A percentile compares a stretch with the other conserved stretches of the same genome.
These are phyloP conservation scores for Tipula helvola DNA, from an alignment of 2,888 invertebrate species.

Conservation along the genomic window DNA sequence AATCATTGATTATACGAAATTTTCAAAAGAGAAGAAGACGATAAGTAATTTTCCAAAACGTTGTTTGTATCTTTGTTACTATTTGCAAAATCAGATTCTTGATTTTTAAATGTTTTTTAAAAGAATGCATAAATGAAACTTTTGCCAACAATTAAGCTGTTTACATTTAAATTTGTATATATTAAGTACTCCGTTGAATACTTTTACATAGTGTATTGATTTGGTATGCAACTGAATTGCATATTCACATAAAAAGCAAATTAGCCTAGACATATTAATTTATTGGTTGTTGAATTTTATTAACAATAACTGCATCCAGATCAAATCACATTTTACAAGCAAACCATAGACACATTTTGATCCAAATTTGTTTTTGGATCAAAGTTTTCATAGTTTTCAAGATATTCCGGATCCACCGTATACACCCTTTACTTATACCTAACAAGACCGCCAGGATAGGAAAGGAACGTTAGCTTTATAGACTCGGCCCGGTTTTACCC, in stretches of 20 bases:
- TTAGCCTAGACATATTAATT: no score
- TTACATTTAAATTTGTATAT: not conserved
- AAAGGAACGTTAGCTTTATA: no score
- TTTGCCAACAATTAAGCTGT: not conserved
- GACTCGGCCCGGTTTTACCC: no score
- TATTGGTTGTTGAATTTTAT: not conserved
- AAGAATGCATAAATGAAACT: not conserved
- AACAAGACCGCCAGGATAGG: no score
- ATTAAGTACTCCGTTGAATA: not conserved
- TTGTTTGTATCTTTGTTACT: not conserved
- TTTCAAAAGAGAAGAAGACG: not conserved
- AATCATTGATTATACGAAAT: not conserved
- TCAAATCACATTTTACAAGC: no score
- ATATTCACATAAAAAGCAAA: no score
- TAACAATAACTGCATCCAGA: not conserved
- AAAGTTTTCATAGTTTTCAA: no score
- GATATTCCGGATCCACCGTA: no score
- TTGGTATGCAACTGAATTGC: not conserved
- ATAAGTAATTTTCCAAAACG: not conserved
- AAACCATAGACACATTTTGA: no score
- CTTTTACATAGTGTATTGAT: not conserved
- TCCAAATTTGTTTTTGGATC: no score
- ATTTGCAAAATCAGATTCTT: not conserved
- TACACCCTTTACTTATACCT: no score
- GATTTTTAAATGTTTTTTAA: slow-evolving; percentile 4